Conservation (phyloP, 1,140 invertebrate species). For the Glossosoma conforme region DNA sequence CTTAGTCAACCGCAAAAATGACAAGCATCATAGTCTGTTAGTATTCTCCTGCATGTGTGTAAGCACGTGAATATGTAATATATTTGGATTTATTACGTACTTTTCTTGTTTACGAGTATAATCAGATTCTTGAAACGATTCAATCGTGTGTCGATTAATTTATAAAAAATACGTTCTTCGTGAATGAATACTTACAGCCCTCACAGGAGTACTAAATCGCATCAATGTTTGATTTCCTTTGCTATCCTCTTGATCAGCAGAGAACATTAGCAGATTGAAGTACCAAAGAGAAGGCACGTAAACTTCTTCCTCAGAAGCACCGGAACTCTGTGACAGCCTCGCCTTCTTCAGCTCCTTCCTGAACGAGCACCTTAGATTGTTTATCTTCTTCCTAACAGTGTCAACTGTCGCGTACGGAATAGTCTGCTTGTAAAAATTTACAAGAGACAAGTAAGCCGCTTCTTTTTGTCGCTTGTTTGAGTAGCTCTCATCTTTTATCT, state of each 20-base stretch:
- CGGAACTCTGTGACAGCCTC: not conserved
- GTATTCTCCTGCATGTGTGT: no score
- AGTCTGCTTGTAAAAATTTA: slow-evolving; percentile 27
- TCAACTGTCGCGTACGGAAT: slow-evolving; percentile 30
- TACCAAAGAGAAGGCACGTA: slow-evolving; percentile 7
- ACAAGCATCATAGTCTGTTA: no score
- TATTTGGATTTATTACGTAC: no score
- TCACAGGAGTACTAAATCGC: no score
- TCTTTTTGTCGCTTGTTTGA: slow-evolving; percentile 31
- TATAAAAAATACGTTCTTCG: no score
- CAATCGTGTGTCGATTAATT: no score
- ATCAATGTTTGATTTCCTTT: no score
- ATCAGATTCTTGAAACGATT: no score
- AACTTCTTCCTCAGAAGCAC: not conserved
- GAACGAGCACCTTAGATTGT: slow-evolving; percentile 35
- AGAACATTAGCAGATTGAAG: not conserved
- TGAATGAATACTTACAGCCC: no score
- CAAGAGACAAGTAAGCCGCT: slow-evolving; percentile 32
- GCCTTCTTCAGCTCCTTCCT: slow-evolving; percentile 32
- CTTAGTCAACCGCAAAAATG: no score
- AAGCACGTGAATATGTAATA: no score
- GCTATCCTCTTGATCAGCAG: not conserved
- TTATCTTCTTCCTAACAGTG: slow-evolving; percentile 37
- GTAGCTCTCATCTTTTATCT: slow-evolving; percentile 34
- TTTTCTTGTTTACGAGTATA: no score